A percentile compares a stretch with the other conserved stretches of the same genome.
Conservation (phyloP, 2,797 vertebrate species). For the Cottoperca gobio region DNA sequence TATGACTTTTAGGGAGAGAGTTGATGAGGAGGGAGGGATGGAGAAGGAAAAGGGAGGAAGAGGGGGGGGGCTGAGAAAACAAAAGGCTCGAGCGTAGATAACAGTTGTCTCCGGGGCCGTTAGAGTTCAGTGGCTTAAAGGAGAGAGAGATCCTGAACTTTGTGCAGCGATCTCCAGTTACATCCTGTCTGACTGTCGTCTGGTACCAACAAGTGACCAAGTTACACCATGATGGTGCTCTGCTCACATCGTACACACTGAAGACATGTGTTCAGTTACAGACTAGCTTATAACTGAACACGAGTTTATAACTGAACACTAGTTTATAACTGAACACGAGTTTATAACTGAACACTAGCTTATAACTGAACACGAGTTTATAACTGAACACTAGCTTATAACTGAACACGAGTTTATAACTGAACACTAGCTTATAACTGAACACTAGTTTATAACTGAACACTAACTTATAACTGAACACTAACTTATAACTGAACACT, state of each 20-base stretch:
- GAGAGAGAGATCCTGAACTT: slow-evolving; percentile 41
- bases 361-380: too few species aligned
- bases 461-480: too few species aligned
- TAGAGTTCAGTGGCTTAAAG: slow-evolving; percentile 37
- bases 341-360: too few species aligned
- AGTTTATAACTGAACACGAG: too few species aligned
- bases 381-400: too few species aligned
- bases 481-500: too few species aligned
- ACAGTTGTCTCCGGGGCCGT: slow-evolving; percentile 44
- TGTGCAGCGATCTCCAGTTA: slow-evolving; percentile 55
- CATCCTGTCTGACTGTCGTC: slow-evolving; percentile 51
- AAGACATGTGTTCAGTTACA: slow-evolving; percentile 1
- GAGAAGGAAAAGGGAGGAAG: not conserved
- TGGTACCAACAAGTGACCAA: slow-evolving; percentile 26
- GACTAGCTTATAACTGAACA: not conserved
- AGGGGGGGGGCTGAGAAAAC: slow-evolving; percentile 26
- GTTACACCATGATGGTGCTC: slow-evolving; percentile 14
- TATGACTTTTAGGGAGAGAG: slow-evolving; percentile 9
- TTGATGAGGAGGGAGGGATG: slow-evolving; percentile 20
- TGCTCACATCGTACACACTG: not conserved
- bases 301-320: too few species aligned
- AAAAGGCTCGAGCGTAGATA: slow-evolving; percentile 30
- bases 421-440: too few species aligned
- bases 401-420: too few species aligned
- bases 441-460: too few species aligned